Base-by-base conservation (phyloP, 2,888 invertebrate genomes). In the Dimorphilus gyrociliatus region DNA sequence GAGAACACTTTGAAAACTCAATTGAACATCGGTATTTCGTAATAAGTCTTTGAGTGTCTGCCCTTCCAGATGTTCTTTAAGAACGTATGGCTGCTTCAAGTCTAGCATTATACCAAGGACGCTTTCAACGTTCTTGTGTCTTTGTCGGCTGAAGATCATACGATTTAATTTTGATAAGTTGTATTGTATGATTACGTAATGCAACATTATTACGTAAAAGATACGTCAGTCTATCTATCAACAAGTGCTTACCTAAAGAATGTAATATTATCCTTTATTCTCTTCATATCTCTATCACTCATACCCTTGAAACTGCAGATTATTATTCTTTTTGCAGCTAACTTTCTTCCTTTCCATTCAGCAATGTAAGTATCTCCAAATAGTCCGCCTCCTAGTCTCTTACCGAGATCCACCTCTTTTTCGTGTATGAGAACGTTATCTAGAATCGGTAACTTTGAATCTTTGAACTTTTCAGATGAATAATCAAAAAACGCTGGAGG, bases 311-410 rank as follows among this genome's bases (percentile, higher is more conserved):
- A 55, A 29, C 54, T 42, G 25, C 48, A 47, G 6, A 53, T 45
- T 0, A 53, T 55, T 25, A 58, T 39, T 19, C 56, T 39, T 36
- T 56, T 58, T 4, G 53, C 47, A 1, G 55, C 47, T 4, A 58
- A 50, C 2, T 40, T 44, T 21, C 45, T 41, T 16, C 50, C 50
- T 3, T 45, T 44, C 46, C 47, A 54, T n/a, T 49, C 42, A 2
- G 45, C 58, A 7, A 54, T 35, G 40, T 57, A 53, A 1, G 58
- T 55, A 42, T 58, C 58, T 5, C 52, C 51, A 39, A 53, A 59
- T 15, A 50, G 35, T 12, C 54, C 51, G 3, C 56, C 55, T 8
- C 56, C 56, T 5, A 59, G 38, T 35, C 58, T 59, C n/a, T n/a
- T n/a, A n/a, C n/a, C n/a, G n/a, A n/a, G n/a, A n/a, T n/a, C n/a